Evolutionary conservation across 2,888 invertebrate genomes (phyloP).

Genomic region (Nemotelus nigrinus): DNA sequence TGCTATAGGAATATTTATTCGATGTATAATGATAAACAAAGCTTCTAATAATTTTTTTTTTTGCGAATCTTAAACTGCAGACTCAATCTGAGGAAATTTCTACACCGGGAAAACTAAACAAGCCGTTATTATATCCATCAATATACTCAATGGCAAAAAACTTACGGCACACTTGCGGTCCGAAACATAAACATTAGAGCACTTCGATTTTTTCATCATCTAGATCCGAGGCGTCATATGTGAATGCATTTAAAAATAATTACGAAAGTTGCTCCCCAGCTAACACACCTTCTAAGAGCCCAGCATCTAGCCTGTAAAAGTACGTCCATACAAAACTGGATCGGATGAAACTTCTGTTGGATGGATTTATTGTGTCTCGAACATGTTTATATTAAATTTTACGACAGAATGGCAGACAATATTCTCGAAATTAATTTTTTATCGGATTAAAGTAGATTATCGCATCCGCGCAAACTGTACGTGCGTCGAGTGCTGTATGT

Average conservation of each 20-base stretch:
- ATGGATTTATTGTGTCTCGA: conserved; percentile 26
- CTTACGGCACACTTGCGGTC: not conserved
- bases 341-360: not conserved
- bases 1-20: too few species aligned
- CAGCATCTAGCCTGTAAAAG: not conserved
- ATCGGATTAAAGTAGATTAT: conserved; percentile 30
- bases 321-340: not conserved
- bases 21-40: too few species aligned
- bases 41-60: too few species aligned
- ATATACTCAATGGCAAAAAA: too few species aligned
- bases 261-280: not conserved
- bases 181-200: conserved; percentile 30
- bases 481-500: not conserved
- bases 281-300: conserved; percentile 4
- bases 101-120: too few species aligned
- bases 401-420: conserved; percentile 16
- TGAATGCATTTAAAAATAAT: conserved; percentile 15
- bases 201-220: conserved; percentile 28
- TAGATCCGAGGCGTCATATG: not conserved
- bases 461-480: conserved; percentile 21
- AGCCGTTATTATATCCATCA: too few species aligned
- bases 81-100: too few species aligned
- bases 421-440: conserved; percentile 28
- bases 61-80: too few species aligned
- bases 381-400: conserved; percentile 37